Evolutionary conservation across 1,140 invertebrate species (phyloP).

Genomic region (Globodera rostochiensis): DNA sequence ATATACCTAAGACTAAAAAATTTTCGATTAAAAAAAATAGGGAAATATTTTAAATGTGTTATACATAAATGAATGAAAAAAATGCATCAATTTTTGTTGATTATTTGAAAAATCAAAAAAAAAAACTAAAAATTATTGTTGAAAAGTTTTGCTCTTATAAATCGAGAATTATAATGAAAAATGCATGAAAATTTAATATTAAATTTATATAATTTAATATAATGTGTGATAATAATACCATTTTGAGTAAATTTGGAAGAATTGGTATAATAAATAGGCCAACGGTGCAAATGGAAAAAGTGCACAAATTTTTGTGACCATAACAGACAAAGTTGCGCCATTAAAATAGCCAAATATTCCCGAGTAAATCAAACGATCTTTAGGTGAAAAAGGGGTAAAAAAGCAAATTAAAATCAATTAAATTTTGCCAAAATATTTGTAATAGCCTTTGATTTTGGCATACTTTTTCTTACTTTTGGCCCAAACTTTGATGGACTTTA

Average conservation of each 20-base stretch:
- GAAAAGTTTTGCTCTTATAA: background rate
- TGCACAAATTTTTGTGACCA: conserved; percentile 20
- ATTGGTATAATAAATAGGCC: conserved; percentile 17
- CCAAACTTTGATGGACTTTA: conserved; percentile 15
- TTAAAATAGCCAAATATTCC: conserved; percentile 25
- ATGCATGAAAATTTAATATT: background rate
- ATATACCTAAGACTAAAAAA: background rate
- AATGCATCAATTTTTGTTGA: background rate
- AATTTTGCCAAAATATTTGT: too few relatives aligned
- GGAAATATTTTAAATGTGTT: too few relatives aligned
- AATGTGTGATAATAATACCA: background rate
- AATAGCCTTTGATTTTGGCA: too few relatives aligned
- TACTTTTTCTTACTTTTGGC: conserved; percentile 16
- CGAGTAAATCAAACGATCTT: conserved; percentile 13
- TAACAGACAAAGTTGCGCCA: conserved; percentile 22
- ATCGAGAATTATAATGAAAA: background rate
- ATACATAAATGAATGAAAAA: background rate
- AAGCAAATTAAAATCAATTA: background rate
- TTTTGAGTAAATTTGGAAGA: conserved; percentile 16
- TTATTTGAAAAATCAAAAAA: too few relatives aligned
- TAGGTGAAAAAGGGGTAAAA: background rate
- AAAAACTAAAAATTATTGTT: too few relatives aligned
- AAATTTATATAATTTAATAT: background rate
- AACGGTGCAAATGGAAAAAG: conserved; percentile 11
- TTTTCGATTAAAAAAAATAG: background rate